phyloP scores from a whole-genome alignment of 1,140 invertebrate species.

The Rhopalosiphum padi region DNA sequence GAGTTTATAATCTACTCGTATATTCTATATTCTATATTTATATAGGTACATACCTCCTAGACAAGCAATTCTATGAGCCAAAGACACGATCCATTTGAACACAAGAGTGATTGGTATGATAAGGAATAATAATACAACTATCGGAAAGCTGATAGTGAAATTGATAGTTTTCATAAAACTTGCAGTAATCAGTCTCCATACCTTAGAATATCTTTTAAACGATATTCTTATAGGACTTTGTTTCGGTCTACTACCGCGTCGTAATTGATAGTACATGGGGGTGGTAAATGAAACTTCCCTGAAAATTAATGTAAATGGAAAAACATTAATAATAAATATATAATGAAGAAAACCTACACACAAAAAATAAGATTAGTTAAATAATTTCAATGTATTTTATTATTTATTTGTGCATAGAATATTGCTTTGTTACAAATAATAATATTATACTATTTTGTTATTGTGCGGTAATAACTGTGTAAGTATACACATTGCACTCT shows the following conservation, averaged over 20 bases:
- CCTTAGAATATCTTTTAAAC: slow-evolving; percentile 31
- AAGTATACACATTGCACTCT: no score
- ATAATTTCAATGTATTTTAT: background rate
- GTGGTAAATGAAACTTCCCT: background rate
- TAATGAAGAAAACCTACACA: background rate
- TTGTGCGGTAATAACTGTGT: background rate
- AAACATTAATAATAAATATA: background rate
- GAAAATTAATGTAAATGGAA: background rate
- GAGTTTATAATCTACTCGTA: background rate
- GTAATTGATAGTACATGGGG: slow-evolving; percentile 55
- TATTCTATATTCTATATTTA: background rate
- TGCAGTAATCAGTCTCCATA: slow-evolving; percentile 32
- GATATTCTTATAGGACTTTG: slow-evolving; percentile 32
- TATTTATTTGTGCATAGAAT: background rate
- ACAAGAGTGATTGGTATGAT: slow-evolving; percentile 25
- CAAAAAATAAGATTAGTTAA: background rate
- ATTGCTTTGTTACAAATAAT: background rate
- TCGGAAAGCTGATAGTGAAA: slow-evolving; percentile 36
- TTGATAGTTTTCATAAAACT: slow-evolving; percentile 36
- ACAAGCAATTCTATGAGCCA: slow-evolving; percentile 25
- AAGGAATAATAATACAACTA: slow-evolving; percentile 9
- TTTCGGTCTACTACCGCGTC: slow-evolving; percentile 11
- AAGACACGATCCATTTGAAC: slow-evolving; percentile 54
- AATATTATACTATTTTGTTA: background rate
- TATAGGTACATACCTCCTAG: slow-evolving; percentile 22